Evolutionary conservation across 2,797 vertebrate genomes (phyloP).

Genomic region (Garrulus glandarius): DNA sequence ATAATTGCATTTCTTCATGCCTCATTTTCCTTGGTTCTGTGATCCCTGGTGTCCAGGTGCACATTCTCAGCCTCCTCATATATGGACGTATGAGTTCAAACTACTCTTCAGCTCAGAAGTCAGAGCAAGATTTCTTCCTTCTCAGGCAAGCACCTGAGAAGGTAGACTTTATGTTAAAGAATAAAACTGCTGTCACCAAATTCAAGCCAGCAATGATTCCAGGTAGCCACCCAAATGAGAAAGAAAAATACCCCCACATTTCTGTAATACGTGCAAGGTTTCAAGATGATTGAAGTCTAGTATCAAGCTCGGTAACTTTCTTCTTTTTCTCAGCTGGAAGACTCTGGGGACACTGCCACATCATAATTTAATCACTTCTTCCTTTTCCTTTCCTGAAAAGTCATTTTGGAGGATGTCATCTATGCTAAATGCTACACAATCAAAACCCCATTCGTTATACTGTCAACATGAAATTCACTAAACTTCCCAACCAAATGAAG

Average conservation of each 20-base stretch:
- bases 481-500: neutral
- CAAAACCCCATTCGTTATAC: conserved; percentile 12
- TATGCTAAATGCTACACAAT: neutral
- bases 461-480: conserved; percentile 16
- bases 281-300: neutral
- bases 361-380: neutral
- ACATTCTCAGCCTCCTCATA: neutral
- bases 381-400: neutral
- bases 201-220: neutral
- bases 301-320: neutral
- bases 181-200: neutral
- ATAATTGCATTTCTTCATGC: neutral
- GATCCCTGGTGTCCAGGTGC: neutral
- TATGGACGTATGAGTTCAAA: neutral
- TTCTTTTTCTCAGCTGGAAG: neutral
- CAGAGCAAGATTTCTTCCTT: neutral
- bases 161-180: neutral
- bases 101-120: neutral
- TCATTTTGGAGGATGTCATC: neutral
- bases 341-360: neutral
- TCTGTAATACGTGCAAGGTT: neutral
- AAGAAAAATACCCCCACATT: accelerated
- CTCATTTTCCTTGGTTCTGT: neutral
- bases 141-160: neutral
- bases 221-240: neutral